Evolutionary conservation across 2,888 invertebrate species (phyloP), one percentile per base, ranked within the genome.

Genomic region (Eristalis tenax): DNA sequence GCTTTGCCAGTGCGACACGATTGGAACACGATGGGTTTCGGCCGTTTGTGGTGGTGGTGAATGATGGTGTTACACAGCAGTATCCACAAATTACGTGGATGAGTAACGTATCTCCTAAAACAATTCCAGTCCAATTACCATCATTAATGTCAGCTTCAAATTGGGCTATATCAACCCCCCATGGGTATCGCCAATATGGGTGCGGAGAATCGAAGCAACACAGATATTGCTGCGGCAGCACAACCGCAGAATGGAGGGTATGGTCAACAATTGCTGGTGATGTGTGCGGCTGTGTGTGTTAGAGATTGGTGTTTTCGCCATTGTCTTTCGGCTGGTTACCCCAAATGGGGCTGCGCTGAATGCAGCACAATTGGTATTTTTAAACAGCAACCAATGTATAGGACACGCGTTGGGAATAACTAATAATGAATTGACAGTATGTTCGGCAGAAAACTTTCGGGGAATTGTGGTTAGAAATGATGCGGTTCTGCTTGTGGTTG

Each of bases 51-150:
- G 73, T 61, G 69, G 69, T 65, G 28, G 61, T 66, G 50, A 75
- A 70, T 32, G 71, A 81, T 76, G 28, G 69, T 74, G 70, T 75
- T 69, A 70, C 69, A 78, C 57, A 61, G 74, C 64, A 75, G 78
- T 66, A 82, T 86, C 74, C 78, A 74, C 86, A 86, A 86, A 82
- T 82, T 82, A 82, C 86, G 77, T 82, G 69, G 78, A 86, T 82
- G 82, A 86, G 82, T 86, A 78, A 82, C 86, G 86, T 82, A 81
- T 82, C 70, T 78, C 70, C 74, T 86, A 66, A 82, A 86, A 78
- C 78, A 82, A 86, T 86, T 86, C 78, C 68, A 82, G 82, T 82
- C 69, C 86, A 86, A 86, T 86, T 86, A 82, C 77, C 77, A 75
- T 82, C 86, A 82, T 86, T 86, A 86, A 82, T 80, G 86, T 77